Conservation (phyloP, 2,113 vertebrate species). For the Saguinus midas region DNA sequence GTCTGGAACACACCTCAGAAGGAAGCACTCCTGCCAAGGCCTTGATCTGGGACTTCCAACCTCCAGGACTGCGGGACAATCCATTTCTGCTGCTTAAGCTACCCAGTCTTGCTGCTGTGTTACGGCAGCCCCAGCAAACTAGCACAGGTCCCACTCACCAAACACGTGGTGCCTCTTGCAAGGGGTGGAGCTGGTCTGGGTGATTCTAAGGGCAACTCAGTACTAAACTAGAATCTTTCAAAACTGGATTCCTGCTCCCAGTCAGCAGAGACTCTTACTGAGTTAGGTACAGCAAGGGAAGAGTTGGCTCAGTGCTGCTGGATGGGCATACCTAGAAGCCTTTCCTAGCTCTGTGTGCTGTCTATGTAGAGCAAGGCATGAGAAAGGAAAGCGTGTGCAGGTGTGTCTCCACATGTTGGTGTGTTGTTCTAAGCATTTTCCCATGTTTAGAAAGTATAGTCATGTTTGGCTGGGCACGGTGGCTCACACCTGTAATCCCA, state of each 20-base stretch:
- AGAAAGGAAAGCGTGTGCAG: background rate
- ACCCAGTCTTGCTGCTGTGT: background rate
- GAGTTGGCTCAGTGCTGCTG: background rate
- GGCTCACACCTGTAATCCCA: too few species aligned
- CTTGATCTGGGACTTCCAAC: background rate
- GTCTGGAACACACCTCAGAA: background rate
- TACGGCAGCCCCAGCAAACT: background rate
- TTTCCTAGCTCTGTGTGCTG: background rate
- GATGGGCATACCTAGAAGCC: too few species aligned
- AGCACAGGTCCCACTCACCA: background rate
- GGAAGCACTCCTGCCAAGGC: background rate
- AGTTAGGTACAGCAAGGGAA: background rate
- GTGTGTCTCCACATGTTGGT: background rate
- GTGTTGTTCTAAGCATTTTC: background rate
- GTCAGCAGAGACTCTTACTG: fast-evolving
- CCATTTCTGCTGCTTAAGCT: background rate
- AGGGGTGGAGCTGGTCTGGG: too few species aligned
- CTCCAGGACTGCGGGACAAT: background rate
- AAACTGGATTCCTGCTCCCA: background rate
- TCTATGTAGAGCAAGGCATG: background rate
- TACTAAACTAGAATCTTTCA: background rate
- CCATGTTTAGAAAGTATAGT: background rate
- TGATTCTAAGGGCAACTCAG: background rate
- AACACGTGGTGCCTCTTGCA: fast-evolving
- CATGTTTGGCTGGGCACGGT: background rate